phyloP scores from a whole-genome alignment of 2,888 invertebrate genomes.

The Folsomia candida region DNA sequence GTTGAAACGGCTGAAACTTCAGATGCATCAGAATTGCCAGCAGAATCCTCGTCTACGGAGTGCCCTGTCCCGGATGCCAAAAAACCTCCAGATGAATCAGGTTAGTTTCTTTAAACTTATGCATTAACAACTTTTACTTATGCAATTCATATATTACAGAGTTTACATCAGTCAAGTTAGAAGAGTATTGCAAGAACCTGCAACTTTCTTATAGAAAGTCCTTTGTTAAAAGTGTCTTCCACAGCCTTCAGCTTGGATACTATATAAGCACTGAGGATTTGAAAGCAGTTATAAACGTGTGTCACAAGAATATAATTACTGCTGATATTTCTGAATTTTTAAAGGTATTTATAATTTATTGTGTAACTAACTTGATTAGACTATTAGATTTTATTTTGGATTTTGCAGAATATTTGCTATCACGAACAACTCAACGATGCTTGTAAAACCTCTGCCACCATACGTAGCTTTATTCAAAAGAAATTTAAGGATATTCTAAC shows the following conservation, averaged over 20 bases:
- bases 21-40: no score
- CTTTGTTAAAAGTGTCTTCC: slow-evolving; percentile 36
- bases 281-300: slow-evolving; percentile 68
- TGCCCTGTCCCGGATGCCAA: neutral
- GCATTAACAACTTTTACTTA: neutral
- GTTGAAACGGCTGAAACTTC: no score
- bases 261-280: slow-evolving; percentile 64
- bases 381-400: neutral
- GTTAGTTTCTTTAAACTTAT: neutral
- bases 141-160: neutral
- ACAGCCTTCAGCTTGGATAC: slow-evolving; percentile 59
- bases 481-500: slow-evolving; percentile 33
- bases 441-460: neutral
- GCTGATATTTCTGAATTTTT: slow-evolving; percentile 70
- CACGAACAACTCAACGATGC: slow-evolving; percentile 35
- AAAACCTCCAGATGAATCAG: neutral
- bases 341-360: slow-evolving; percentile 55
- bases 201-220: slow-evolving; percentile 55
- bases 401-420: slow-evolving; percentile 25
- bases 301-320: slow-evolving; percentile 66
- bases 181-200: slow-evolving; percentile 62
- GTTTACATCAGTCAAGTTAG: neutral
- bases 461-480: slow-evolving; percentile 34
- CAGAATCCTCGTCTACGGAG: neutral
- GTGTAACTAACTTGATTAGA: no score